phyloP scores from a whole-genome alignment of 2,888 invertebrate species.

The Eupithecia abbreviata region DNA sequence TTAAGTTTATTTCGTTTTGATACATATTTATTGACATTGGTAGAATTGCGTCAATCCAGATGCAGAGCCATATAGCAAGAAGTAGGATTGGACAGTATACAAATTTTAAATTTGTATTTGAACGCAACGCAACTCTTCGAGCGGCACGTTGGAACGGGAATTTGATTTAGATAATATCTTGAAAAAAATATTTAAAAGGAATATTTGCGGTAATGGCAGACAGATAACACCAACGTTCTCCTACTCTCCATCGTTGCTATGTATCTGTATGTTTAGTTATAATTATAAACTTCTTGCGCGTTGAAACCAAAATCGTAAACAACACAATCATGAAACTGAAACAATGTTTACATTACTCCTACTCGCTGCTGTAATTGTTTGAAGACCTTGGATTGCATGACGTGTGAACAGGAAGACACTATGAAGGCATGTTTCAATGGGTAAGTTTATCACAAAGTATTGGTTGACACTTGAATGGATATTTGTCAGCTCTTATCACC shows the following conservation, averaged over 20 bases:
- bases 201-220: neutral
- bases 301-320: neutral
- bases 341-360: slow-evolving; percentile 30
- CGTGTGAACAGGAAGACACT: slow-evolving; percentile 42
- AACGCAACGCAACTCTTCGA: neutral
- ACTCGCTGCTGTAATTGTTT: slow-evolving; percentile 39
- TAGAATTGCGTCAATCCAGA: too few relatives aligned
- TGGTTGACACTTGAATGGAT: neutral
- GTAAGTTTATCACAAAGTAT: slow-evolving; percentile 47
- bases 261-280: neutral
- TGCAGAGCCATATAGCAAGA: too few relatives aligned
- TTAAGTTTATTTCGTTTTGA: too few relatives aligned
- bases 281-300: neutral
- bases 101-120: neutral
- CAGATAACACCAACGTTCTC: neutral
- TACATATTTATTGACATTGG: too few relatives aligned
- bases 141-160: neutral
- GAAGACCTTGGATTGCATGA: slow-evolving; percentile 60
- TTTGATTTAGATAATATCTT: neutral
- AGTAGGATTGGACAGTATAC: too few relatives aligned
- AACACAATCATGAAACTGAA: slow-evolving; percentile 14
- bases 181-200: neutral
- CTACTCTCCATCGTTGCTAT: neutral
- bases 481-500: neutral
- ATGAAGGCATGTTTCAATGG: slow-evolving; percentile 57